Evolutionary conservation across 2,113 vertebrate species (phyloP).

Genomic region (Ia io): DNA sequence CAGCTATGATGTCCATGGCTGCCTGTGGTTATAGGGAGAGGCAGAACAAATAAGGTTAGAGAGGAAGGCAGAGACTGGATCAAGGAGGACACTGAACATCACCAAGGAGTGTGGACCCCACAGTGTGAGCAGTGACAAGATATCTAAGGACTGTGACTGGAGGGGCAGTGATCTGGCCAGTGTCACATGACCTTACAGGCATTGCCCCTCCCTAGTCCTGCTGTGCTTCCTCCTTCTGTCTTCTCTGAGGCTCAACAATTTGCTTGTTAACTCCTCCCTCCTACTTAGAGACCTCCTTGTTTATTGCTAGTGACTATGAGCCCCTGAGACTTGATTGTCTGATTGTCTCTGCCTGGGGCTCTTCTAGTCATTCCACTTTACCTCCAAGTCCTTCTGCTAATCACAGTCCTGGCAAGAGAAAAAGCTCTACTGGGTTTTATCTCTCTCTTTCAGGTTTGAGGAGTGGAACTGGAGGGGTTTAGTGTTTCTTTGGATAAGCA

Average conservation of each 20-base stretch:
- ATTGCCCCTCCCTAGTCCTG: neutral
- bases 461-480: neutral
- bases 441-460: neutral
- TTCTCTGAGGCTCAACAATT: neutral
- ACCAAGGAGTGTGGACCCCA: neutral
- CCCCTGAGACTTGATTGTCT: too few relatives aligned
- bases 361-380: neutral
- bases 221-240: neutral
- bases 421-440: neutral
- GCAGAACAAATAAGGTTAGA: neutral
- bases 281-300: neutral
- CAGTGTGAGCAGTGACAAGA: neutral
- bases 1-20: neutral
- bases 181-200: rapidly evolving
- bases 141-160: neutral
- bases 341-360: neutral
- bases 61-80: neutral
- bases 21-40: neutral
- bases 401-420: neutral
- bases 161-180: neutral
- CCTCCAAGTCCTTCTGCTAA: neutral
- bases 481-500: conserved; percentile 40
- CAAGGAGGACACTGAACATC: neutral
- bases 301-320: neutral
- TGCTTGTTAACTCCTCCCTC: neutral